phyloP scores from a whole-genome alignment of 1,140 invertebrate species.

The Holotrichia oblita region DNA sequence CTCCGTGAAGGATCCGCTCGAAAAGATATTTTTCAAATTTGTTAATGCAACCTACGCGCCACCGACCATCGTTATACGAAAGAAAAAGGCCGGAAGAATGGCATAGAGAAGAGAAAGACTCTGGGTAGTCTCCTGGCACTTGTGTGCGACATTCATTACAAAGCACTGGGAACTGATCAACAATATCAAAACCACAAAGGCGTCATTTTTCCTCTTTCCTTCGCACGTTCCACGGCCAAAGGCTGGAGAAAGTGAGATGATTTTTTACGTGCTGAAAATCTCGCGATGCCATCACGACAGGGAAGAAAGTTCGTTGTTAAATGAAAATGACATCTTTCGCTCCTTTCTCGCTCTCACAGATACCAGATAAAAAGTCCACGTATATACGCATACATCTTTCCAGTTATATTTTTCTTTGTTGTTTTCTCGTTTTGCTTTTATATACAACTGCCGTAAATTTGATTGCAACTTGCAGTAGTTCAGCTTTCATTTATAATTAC shows the following conservation, averaged over 20 bases:
- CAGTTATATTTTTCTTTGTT: background rate
- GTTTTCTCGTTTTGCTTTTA: too few relatives aligned
- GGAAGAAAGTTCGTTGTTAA: slow-evolving; percentile 29
- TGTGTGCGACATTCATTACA: slow-evolving; percentile 34
- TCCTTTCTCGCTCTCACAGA: background rate
- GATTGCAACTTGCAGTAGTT: too few relatives aligned
- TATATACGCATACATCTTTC: background rate
- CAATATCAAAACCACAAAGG: slow-evolving; percentile 36
- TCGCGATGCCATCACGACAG: background rate
- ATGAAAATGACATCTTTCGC: slow-evolving; percentile 22
- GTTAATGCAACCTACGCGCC: slow-evolving; percentile 16
- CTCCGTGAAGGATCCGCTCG: background rate
- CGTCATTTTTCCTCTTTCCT: slow-evolving; percentile 27
- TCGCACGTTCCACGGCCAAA: slow-evolving; percentile 3
- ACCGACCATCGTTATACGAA: background rate
- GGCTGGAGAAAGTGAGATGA: slow-evolving; percentile 18
- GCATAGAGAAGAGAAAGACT: slow-evolving; percentile 4
- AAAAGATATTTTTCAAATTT: slow-evolving; percentile 31
- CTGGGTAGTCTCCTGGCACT: slow-evolving; percentile 15
- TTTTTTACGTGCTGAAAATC: slow-evolving; percentile 35
- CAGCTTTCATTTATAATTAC: too few relatives aligned
- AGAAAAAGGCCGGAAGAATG: background rate
- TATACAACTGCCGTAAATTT: too few relatives aligned
- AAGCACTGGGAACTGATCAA: slow-evolving; percentile 30
- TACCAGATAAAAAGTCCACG: slow-evolving; percentile 4